A percentile compares a stretch with the other conserved stretches of the same genome.
These are phyloP conservation scores for Pangasius mekongensis DNA, from an alignment of 2,797 vertebrate genomes.

Conservation along the genomic window DNA sequence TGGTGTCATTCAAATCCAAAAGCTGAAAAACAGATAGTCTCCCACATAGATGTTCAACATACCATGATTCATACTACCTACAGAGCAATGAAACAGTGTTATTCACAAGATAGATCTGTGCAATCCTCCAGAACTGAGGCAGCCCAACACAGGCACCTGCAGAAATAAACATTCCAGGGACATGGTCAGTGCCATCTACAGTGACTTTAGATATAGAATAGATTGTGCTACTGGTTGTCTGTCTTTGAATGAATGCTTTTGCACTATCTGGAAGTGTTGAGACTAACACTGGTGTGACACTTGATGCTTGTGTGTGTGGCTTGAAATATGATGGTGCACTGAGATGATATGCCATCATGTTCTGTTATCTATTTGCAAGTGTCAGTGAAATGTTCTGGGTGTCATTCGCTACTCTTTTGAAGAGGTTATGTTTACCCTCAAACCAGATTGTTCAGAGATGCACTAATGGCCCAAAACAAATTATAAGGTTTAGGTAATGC, in stretches of 20 bases:
- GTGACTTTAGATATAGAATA: neutral
- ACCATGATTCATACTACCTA: neutral
- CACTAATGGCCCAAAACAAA: neutral
- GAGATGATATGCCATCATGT: slow-evolving; percentile 46
- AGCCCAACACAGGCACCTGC: slow-evolving; percentile 13
- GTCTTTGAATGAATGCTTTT: slow-evolving; percentile 13
- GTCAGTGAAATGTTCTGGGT: slow-evolving; percentile 39
- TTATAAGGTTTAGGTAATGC: neutral
- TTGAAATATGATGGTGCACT: slow-evolving; percentile 37
- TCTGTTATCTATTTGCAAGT: slow-evolving; percentile 39
- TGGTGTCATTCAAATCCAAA: slow-evolving; percentile 37
- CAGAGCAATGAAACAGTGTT: slow-evolving; percentile 13
- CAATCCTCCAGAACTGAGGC: slow-evolving; percentile 44
- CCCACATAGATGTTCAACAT: slow-evolving; percentile 38
- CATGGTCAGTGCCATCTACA: slow-evolving; percentile 45
- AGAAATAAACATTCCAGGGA: slow-evolving; percentile 44
- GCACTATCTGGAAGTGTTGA: slow-evolving; percentile 12
- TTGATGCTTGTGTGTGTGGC: slow-evolving; percentile 29
- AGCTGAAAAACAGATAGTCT: slow-evolving; percentile 27
- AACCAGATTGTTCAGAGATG: neutral
- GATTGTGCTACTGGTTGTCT: neutral
- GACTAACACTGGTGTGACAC: slow-evolving; percentile 14
- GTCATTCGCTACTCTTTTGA: slow-evolving; percentile 36
- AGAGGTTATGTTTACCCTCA: neutral
- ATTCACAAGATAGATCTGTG: slow-evolving; percentile 41